Conservation (phyloP, 2,888 invertebrate genomes). For the Drosophila picticornis region DNA sequence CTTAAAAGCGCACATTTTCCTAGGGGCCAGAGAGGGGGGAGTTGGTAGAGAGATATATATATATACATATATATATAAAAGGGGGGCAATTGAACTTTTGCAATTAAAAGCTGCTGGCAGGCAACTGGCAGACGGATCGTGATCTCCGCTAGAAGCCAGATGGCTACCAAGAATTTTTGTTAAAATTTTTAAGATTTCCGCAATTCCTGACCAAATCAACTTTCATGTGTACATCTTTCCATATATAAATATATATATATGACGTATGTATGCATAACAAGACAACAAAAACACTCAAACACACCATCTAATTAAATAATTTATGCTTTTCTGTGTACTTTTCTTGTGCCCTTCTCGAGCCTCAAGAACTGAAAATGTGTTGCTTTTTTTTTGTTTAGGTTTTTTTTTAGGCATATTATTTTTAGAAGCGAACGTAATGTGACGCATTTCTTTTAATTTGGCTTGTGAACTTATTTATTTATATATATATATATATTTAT, state of each 20-base stretch:
- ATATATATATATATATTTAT: conserved; percentile 13
- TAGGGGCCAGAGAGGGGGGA: background rate
- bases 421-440: conserved; percentile 56
- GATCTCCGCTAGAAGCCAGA: conserved; percentile 50
- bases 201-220: conserved; percentile 37
- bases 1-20: conserved; percentile 49
- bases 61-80: background rate
- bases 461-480: conserved; percentile 55
- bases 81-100: conserved; percentile 63
- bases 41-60: background rate
- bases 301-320: conserved; percentile 58
- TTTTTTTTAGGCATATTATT: conserved; percentile 57
- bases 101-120: conserved; percentile 58
- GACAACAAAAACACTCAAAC: background rate
- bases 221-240: background rate
- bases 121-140: conserved; percentile 44
- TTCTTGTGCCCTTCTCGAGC: conserved; percentile 51
- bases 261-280: background rate
- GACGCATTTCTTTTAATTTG: conserved; percentile 68
- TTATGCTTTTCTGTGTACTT: conserved; percentile 58
- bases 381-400: conserved; percentile 25
- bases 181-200: conserved; percentile 50
- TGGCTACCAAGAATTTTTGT: conserved; percentile 39
- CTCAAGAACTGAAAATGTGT: conserved; percentile 8
- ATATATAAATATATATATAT: background rate